Evolutionary conservation across 2,797 vertebrate species (phyloP).

Genomic region (Microctenopoma stevenorrisi): DNA sequence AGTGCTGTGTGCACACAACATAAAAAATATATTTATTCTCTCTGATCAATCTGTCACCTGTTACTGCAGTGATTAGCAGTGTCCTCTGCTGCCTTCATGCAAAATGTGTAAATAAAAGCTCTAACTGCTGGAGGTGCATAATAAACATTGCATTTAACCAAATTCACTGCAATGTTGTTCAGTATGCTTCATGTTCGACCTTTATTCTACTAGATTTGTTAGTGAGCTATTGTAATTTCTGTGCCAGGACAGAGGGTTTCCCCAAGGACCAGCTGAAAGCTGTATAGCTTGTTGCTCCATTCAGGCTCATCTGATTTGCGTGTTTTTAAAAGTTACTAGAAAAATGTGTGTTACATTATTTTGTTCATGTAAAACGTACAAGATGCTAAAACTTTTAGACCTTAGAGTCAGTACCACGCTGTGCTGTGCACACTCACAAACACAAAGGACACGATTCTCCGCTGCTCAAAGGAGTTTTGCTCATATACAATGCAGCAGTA

Average conservation of each 20-base stretch:
- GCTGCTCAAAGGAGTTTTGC: too few relatives aligned
- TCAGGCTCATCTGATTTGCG: neutral
- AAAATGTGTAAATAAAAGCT: neutral
- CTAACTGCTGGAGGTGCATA: neutral
- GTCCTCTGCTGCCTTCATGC: too few relatives aligned
- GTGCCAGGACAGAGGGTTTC: conserved; percentile 23
- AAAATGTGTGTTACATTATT: neutral
- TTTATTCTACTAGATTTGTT: neutral
- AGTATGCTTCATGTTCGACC: neutral
- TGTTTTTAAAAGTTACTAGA: neutral
- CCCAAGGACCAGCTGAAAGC: conserved; percentile 23
- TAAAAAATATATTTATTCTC: neutral
- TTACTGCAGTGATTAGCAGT: conserved; percentile 13
- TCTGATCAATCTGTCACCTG: conserved; percentile 16
- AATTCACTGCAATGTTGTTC: neutral
- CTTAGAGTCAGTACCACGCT: too few relatives aligned
- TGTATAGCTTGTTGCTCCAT: neutral
- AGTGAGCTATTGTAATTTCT: conserved; percentile 10
- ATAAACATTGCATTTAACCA: neutral
- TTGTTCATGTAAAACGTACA: too few relatives aligned
- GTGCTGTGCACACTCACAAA: too few relatives aligned
- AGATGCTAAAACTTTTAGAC: too few relatives aligned
- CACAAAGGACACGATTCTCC: too few relatives aligned
- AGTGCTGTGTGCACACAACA: neutral
- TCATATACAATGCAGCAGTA: neutral